Conservation (phyloP, 2,888 invertebrate species). For the Cerastis leucographa region DNA sequence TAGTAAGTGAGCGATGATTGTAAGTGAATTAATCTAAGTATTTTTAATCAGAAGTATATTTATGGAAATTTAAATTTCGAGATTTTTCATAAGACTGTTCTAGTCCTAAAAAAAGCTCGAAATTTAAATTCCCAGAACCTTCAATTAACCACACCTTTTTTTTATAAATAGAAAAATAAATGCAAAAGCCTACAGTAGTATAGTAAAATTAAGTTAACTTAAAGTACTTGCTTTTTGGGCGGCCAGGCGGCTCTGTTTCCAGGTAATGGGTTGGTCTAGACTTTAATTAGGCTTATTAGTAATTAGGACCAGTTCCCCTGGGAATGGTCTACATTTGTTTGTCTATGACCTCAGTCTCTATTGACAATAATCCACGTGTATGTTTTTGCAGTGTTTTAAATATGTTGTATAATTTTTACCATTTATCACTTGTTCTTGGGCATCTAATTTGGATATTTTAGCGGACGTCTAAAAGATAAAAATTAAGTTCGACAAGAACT, state of each 20-base stretch:
- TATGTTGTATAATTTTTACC: background rate
- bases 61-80: too few relatives aligned
- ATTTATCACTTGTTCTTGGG: background rate
- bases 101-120: background rate
- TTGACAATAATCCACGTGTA: constrained; percentile 5
- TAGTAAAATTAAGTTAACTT: background rate
- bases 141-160: background rate
- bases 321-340: constrained; percentile 20
- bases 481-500: background rate
- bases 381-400: background rate
- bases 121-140: background rate
- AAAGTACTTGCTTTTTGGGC: background rate
- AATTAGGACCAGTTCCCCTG: constrained; percentile 27
- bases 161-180: background rate
- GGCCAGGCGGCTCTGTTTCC: constrained; percentile 4
- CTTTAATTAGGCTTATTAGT: constrained; percentile 42
- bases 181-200: background rate
- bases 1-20: too few relatives aligned
- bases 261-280: constrained; percentile 46
- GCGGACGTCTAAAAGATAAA: background rate
- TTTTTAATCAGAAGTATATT: background rate
- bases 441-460: background rate
- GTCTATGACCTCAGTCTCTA: constrained; percentile 20
- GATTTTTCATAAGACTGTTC: too few relatives aligned
- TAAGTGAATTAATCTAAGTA: background rate